A percentile compares a stretch with the other conserved stretches of the same genome.
Conservation (phyloP, 2,888 invertebrate species). For the Polylopha cassiicola region DNA sequence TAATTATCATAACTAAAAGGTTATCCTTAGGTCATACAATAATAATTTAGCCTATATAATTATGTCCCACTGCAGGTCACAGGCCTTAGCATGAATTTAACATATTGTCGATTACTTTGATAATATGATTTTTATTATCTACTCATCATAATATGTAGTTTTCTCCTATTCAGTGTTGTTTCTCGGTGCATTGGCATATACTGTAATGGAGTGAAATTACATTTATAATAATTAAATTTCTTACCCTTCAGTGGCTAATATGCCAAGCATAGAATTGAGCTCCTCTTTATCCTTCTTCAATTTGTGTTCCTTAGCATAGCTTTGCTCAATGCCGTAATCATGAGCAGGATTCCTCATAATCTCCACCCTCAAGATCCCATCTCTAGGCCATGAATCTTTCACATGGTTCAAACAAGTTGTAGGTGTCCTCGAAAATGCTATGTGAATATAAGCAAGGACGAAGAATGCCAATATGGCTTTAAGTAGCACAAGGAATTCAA, state of each 20-base stretch:
- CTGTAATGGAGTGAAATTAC: neutral
- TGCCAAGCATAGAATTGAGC: conserved; percentile 77
- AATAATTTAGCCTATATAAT: too few species aligned
- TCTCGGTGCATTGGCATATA: too few species aligned
- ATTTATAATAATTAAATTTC: conserved; percentile 29
- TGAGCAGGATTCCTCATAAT: conserved; percentile 83
- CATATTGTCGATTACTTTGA: too few species aligned
- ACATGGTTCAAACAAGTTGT: conserved; percentile 95
- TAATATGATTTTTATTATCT: too few species aligned
- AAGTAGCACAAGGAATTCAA: conserved; percentile 89
- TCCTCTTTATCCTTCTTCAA: conserved; percentile 81
- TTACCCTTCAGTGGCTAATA: conserved; percentile 82
- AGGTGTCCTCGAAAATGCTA: conserved; percentile 94
- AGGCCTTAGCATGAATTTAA: too few species aligned
- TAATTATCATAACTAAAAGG: too few species aligned
- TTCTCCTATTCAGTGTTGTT: too few species aligned
- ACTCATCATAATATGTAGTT: too few species aligned
- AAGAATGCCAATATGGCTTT: conserved; percentile 90
- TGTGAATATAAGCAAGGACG: conserved; percentile 95
- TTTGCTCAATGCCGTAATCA: conserved; percentile 87
- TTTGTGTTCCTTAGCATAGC: conserved; percentile 88
- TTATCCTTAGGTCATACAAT: too few species aligned
- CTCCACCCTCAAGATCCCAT: conserved; percentile 95
- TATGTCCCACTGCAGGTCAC: too few species aligned
- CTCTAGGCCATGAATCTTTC: conserved; percentile 93